Evolutionary conservation across 2,113 vertebrate species (phyloP).

Genomic region (Leptodactylus fuscus): DNA sequence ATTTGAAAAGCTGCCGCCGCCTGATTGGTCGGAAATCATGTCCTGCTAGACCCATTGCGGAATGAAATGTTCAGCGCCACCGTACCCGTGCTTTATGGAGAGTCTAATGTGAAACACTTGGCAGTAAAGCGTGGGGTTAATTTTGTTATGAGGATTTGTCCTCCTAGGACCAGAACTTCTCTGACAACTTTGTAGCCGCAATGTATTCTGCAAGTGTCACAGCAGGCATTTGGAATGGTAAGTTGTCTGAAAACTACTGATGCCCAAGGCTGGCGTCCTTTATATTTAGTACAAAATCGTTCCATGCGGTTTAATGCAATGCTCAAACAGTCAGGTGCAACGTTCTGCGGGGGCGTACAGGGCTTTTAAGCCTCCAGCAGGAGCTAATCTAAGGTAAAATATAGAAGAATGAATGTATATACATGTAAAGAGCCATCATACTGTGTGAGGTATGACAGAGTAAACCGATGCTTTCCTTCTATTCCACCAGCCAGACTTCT

Average conservation of each 20-base stretch:
- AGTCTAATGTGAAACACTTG: conserved; percentile 16
- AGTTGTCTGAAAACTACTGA: neutral
- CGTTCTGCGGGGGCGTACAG: neutral
- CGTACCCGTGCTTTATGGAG: conserved; percentile 6
- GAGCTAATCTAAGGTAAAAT: neutral
- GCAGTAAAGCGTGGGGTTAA: conserved; percentile 27
- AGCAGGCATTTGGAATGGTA: neutral
- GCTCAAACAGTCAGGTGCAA: neutral
- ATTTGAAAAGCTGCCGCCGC: conserved; percentile 29
- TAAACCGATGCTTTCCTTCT: too few relatives aligned
- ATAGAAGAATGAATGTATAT: neutral
- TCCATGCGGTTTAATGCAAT: conserved; percentile 1
- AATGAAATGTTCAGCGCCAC: conserved; percentile 21
- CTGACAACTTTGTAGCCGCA: neutral
- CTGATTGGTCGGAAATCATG: conserved; percentile 34
- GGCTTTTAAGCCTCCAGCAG: neutral
- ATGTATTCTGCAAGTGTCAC: neutral
- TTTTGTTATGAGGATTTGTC: conserved; percentile 27
- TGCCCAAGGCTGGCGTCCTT: neutral
- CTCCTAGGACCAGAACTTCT: neutral
- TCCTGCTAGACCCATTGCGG: neutral
- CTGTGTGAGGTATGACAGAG: too few relatives aligned
- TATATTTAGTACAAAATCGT: neutral
- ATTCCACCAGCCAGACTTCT: too few relatives aligned
- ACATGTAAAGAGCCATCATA: neutral